These are phyloP conservation scores for Myotis findleyi DNA, from an alignment of 2,797 vertebrate genomes.

Conservation along the genomic window DNA sequence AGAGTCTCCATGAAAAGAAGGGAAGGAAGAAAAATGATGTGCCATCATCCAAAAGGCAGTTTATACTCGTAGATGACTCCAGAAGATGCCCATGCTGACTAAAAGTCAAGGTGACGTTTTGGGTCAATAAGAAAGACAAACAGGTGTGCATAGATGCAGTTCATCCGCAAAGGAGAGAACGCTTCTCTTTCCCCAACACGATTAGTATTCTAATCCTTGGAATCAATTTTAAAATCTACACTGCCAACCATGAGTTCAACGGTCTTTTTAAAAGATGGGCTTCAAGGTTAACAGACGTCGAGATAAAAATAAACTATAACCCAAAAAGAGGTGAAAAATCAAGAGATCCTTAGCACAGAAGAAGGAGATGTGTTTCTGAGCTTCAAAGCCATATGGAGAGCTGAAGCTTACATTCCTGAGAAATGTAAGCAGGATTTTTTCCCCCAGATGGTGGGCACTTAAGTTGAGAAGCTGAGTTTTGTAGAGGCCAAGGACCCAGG, in stretches of 20 bases:
- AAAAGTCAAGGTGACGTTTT: not conserved
- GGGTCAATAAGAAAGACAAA: not conserved
- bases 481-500: conserved; percentile 59
- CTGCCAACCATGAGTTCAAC: conserved; percentile 57
- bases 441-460: conserved; percentile 77
- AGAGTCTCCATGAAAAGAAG: conserved; percentile 7
- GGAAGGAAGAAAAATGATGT: not conserved
- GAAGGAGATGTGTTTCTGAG: conserved; percentile 57
- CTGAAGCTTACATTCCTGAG: too few species aligned
- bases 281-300: conserved; percentile 71
- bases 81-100: not conserved
- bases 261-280: conserved; percentile 60
- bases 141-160: not conserved
- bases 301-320: conserved; percentile 74
- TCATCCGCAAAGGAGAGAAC: not conserved
- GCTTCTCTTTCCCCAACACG: not conserved
- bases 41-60: not conserved
- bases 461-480: conserved; percentile 67
- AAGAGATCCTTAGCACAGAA: conserved; percentile 66
- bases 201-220: conserved; percentile 38
- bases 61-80: not conserved
- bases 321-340: conserved; percentile 67
- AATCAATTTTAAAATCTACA: conserved; percentile 36
- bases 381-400: conserved; percentile 71
- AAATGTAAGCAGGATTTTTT: conserved; percentile 70